These are phyloP conservation scores for Dinothrombium tinctorium DNA, from an alignment of 1,140 invertebrate genomes.

Conservation along the genomic window DNA sequence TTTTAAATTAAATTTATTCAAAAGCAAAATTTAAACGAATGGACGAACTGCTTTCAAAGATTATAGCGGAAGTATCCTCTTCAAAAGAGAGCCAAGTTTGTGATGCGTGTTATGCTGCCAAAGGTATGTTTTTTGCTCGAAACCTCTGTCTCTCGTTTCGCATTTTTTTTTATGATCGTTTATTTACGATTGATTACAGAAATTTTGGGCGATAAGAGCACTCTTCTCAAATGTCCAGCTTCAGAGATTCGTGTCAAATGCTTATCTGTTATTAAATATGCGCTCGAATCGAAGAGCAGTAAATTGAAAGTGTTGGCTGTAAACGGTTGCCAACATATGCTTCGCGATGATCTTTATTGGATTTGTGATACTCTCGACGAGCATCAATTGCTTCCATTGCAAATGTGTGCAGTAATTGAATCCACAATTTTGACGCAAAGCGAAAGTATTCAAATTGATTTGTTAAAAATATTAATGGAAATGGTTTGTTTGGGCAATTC, in stretches of 20 bases:
- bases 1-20: no score
- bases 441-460: neutral
- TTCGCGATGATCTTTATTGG: neutral
- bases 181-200: no score
- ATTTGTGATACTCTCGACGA: neutral
- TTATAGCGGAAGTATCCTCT: no score
- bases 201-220: no score
- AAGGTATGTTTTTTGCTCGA: no score
- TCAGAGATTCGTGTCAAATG: slow-evolving; percentile 16
- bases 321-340: neutral
- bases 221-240: no score
- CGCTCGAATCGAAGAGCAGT: neutral
- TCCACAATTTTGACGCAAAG: neutral
- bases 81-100: no score
- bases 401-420: neutral
- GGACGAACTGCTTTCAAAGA: no score
- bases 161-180: no score
- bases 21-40: no score
- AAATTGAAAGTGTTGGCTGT: neutral
- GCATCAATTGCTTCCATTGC: neutral
- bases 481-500: neutral
- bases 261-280: neutral
- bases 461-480: neutral
- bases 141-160: no score
- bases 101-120: no score